phyloP scores from a whole-genome alignment of 2,888 invertebrate genomes.

The Drosophila maculinotata region DNA sequence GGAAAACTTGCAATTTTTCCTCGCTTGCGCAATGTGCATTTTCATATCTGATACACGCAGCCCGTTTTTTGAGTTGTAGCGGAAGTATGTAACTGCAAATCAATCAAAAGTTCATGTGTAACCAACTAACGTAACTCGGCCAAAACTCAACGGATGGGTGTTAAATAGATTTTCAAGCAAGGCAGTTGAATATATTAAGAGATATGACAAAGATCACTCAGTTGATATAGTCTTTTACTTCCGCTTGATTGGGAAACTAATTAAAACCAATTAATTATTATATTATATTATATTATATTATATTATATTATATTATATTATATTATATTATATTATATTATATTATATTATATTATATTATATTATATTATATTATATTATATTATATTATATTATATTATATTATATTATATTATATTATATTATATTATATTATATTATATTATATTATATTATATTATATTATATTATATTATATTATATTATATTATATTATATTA shows the following conservation, averaged over 20 bases:
- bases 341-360: too few relatives aligned
- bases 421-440: too few relatives aligned
- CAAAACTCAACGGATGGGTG: background rate
- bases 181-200: background rate
- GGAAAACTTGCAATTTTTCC: constrained; percentile 40
- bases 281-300: too few relatives aligned
- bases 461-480: too few relatives aligned
- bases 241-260: background rate
- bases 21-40: constrained; percentile 41
- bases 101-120: background rate
- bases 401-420: too few relatives aligned
- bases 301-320: too few relatives aligned
- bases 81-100: constrained; percentile 22
- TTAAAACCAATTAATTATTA: background rate
- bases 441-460: too few relatives aligned
- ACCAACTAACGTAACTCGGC: constrained; percentile 5
- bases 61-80: constrained; percentile 4
- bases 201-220: too few relatives aligned
- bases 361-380: too few relatives aligned
- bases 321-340: too few relatives aligned
- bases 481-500: too few relatives aligned
- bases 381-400: too few relatives aligned
- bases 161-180: background rate
- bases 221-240: background rate
- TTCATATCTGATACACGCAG: constrained; percentile 9